Evolutionary conservation across 2,797 vertebrate species (phyloP), one percentile per base, ranked within the genome.

Genomic region (Zonotrichia albicollis): DNA sequence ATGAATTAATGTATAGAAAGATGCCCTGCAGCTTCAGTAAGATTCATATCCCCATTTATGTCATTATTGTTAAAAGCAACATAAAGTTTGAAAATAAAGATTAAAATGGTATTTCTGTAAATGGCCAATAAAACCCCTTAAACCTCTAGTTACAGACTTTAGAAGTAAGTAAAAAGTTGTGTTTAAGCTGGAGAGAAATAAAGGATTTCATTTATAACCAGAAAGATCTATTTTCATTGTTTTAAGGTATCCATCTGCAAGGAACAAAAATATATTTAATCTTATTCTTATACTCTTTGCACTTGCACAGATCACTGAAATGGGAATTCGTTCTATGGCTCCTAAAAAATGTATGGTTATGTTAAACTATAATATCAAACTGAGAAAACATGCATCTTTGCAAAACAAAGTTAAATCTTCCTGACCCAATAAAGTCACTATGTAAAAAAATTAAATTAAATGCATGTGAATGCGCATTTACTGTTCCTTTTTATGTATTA

Each of bases 401-500:
- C 89, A 90, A 88, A 97, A 80, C 62, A 90, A 92, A 92, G 46
- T 91, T 95, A 94, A 93, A 94, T 89, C 80, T 88, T 91, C 74
- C 95, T 87, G 84, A 85, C 93, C 94, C 95, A 58, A 65, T 87
- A 79, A 98, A 98, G 97, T 97, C 96, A 96, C 98, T 97, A 85
- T 97, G 98, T 98, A 98, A 97, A 96, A 95, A 94, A 90, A 66
- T 48, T 91, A 96, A 97, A 96, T 96, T 96, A 97, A 96, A 98
- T 98, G 98, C 98, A 99, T 99, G 98, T 98, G 98, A 98, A 98
- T 98, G 98, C 98, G 98, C 97, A 98, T 94, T 97, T 98, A 98
- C 95, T 97, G 97, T 97, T 98, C 97, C 96, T 95, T 98, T 96
- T 98, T 96, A 94, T 98, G 96, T 98, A 98, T 98, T 98, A 98